Percentiles rank a stretch among this genome's conserved stretches.
These are phyloP conservation scores for Macrostomum lignano DNA, from an alignment of 1,140 invertebrate genomes.

Conservation along the genomic window DNA sequence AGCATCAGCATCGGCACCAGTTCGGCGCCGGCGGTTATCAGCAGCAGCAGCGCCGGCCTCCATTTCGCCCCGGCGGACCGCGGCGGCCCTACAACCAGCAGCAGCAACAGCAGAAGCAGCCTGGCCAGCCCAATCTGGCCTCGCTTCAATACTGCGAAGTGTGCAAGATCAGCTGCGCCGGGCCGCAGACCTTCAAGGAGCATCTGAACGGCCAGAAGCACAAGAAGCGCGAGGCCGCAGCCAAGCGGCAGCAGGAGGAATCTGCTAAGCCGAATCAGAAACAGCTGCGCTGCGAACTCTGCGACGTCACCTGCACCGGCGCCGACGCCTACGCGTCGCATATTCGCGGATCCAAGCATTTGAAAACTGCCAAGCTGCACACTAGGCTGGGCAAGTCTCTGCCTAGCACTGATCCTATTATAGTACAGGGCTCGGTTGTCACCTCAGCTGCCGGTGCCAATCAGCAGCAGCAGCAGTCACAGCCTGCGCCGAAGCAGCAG, in stretches of 20 bases:
- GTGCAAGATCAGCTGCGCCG: conserved; percentile 86
- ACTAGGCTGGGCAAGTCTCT: conserved; percentile 84
- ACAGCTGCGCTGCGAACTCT: conserved; percentile 38
- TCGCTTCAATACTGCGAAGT: conserved; percentile 90
- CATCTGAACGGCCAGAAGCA: conserved; percentile 91
- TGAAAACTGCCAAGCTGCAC: conserved; percentile 71
- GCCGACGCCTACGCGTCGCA: conserved; percentile 89
- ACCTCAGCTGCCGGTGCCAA: too few relatives aligned
- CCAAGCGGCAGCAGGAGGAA: conserved; percentile 38
- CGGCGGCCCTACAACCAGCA: too few relatives aligned
- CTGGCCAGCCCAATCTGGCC: too few relatives aligned
- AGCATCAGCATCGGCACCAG: too few relatives aligned
- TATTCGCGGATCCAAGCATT: conserved; percentile 80
- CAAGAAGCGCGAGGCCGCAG: conserved; percentile 77
- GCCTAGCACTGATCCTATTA: too few relatives aligned
- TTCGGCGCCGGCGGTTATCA: too few relatives aligned
- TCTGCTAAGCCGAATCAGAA: conserved; percentile 11
- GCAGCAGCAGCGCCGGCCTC: too few relatives aligned
- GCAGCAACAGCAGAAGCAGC: too few relatives aligned
- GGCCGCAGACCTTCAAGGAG: conserved; percentile 75
- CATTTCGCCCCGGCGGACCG: too few relatives aligned
- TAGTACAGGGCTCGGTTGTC: too few relatives aligned
- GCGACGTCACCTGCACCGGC: conserved; percentile 85
- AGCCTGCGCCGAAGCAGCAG: too few relatives aligned
- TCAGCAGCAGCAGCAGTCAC: too few relatives aligned